A percentile compares a stretch with the other conserved stretches of the same genome.
phyloP scores from a whole-genome alignment of 2,888 invertebrate genomes.

The Eupithecia subfuscata region DNA sequence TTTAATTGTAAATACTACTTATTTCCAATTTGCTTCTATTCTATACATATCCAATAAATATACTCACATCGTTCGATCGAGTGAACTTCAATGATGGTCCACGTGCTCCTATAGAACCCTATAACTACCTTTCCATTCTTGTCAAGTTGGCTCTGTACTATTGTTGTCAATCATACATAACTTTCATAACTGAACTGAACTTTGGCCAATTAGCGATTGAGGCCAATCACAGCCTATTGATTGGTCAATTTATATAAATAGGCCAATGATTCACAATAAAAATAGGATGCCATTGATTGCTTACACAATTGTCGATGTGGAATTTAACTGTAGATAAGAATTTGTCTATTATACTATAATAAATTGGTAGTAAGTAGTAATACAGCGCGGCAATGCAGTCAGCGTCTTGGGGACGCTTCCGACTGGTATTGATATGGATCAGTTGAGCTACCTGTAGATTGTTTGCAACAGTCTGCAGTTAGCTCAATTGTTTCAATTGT shows the following conservation, averaged over 20 bases:
- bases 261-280: constrained; percentile 19
- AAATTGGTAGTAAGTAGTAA: too few relatives aligned
- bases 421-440: too few relatives aligned
- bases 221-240: constrained; percentile 39
- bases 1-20: too few relatives aligned
- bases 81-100: background rate
- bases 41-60: too few relatives aligned
- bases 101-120: background rate
- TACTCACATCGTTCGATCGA: background rate
- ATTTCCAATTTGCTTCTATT: too few relatives aligned
- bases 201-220: constrained; percentile 33
- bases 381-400: too few relatives aligned
- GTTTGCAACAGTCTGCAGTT: too few relatives aligned
- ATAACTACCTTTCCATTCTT: background rate
- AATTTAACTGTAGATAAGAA: background rate
- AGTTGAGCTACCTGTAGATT: too few relatives aligned
- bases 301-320: background rate
- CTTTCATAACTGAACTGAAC: constrained; percentile 23
- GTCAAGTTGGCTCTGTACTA: background rate
- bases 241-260: constrained; percentile 37
- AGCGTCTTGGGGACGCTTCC: too few relatives aligned
- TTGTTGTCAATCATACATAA: constrained; percentile 5
- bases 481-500: too few relatives aligned
- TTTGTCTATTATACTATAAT: background rate
- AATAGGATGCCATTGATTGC: constrained; percentile 6